A percentile compares a stretch with the other conserved stretches of the same genome.
These are phyloP conservation scores for mouse (Mus musculus) DNA, from an alignment of 2,113 vertebrate genomes.

Conservation along the genomic window DNA sequence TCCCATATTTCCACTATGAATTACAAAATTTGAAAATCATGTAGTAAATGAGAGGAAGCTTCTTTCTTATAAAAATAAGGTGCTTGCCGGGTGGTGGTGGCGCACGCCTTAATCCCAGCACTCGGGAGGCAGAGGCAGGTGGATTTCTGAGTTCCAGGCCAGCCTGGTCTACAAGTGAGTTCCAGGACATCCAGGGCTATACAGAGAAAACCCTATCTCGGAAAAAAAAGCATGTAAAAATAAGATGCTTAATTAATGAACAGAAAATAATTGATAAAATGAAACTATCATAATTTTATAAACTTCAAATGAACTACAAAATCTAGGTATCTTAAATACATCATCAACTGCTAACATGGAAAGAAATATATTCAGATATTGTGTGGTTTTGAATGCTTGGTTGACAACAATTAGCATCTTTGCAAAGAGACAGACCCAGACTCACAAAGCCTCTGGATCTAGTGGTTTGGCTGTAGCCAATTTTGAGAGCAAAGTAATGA, in stretches of 20 bases:
- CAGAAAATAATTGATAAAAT: conserved; percentile 24
- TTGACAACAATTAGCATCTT: neutral
- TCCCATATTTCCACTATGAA: conserved; percentile 26
- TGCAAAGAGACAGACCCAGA: neutral
- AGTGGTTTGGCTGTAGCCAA: neutral
- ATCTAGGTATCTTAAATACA: neutral
- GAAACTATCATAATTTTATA: conserved; percentile 25
- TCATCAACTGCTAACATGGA: neutral
- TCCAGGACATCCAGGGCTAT: no score
- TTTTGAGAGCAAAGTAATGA: neutral
- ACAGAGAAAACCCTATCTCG: no score
- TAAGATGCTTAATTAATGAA: conserved; percentile 32
- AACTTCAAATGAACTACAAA: neutral
- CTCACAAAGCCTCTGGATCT: neutral
- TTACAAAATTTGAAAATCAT: neutral
- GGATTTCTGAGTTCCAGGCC: no score
- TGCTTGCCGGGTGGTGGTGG: neutral
- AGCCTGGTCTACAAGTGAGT: no score
- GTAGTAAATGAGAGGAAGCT: neutral
- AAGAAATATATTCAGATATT: neutral
- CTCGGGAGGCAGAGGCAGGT: no score
- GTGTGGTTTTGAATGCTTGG: conserved; percentile 14
- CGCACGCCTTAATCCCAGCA: no score
- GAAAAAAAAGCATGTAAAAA: neutral
- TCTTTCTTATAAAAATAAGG: neutral